Evolutionary conservation across 23 tunicate species (phyloP), one percentile per base, ranked within the genome.

Genomic region (Ciona savignyi): DNA sequence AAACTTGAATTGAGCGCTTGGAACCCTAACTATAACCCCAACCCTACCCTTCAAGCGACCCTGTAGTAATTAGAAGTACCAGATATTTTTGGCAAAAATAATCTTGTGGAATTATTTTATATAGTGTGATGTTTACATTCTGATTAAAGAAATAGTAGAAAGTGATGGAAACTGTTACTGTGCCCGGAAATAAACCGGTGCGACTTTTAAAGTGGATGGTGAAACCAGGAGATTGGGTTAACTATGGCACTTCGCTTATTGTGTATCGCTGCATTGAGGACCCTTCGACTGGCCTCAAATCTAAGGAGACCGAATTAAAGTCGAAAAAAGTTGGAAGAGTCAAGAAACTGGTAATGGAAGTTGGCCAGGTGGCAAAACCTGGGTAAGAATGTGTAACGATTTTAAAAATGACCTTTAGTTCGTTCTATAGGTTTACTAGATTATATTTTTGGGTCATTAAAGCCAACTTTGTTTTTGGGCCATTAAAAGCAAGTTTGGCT

Each of bases 301-400:
- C 84, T 27, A 89, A 89, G 77, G 85, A 89, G 69, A 23, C 70
- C 2, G 80, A 83, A 20, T 72, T 89, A 21, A 78, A 71, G 64
- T 89, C 96, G 29, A 89, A 78, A 48, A 64, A 78, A 67, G 96
- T 89, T 32, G 96, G 96, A 27, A 49, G 66, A 0, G 85, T 89
- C 0, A 78, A 79, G 64, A 83, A 78, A 26, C 34, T 89, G 32
- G 62, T 80, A 30, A 32, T 89, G 68, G 73, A 82, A 30, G 77
- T 70, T 70, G 96, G 96, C 51, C 84, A 88, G 72, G 87, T 88
- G 30, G 87, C 96, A 2, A 88, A 56, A n/a, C 79, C 96, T 22
- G 96, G 87, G 84, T 80, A 63, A 63, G 65, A 27, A 29, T 33
- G 1, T 2, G 25, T 2, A 61, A 2, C 65, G 1, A n/a, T n/a